Percentiles rank a stretch among this genome's conserved stretches.
Evolutionary conservation across 2,797 vertebrate species (phyloP).

Genomic region (Forpus xanthops): DNA sequence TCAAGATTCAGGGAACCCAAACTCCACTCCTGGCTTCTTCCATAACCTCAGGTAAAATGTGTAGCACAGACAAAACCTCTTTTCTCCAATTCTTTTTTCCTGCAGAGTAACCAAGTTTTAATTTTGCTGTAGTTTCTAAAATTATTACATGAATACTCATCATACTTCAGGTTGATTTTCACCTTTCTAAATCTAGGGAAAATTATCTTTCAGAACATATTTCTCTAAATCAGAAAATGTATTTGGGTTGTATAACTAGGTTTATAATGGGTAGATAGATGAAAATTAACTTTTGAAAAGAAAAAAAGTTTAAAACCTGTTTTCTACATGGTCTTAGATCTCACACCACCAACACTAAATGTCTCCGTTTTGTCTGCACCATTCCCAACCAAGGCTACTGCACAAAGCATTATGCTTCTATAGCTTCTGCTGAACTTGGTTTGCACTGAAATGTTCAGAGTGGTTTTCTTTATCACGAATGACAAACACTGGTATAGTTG

Average conservation of each 20-base stretch:
- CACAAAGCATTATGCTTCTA: background rate
- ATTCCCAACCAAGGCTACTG: background rate
- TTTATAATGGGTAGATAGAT: background rate
- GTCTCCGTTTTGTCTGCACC: background rate
- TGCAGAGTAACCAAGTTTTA: background rate
- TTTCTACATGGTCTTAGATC: background rate
- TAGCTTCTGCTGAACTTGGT: background rate
- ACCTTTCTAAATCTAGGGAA: constrained; percentile 34
- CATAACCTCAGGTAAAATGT: background rate
- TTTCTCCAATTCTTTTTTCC: background rate
- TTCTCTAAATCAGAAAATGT: constrained; percentile 20
- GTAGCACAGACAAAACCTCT: background rate
- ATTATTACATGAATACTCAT: constrained; percentile 32
- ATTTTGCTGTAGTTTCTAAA: constrained; percentile 33
- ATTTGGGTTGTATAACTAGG: constrained; percentile 1
- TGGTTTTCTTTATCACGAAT: background rate
- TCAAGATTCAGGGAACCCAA: background rate
- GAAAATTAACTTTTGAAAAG: background rate
- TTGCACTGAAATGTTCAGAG: background rate
- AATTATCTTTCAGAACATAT: constrained; percentile 34
- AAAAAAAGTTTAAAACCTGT: background rate
- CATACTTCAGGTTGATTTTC: constrained; percentile 39
- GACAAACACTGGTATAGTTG: background rate
- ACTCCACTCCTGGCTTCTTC: background rate
- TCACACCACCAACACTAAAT: background rate